Percentiles rank a stretch among this genome's conserved stretches.
These are phyloP conservation scores for Eumacrocentrus americanus DNA, from an alignment of 2,888 invertebrate genomes.

Conservation along the genomic window DNA sequence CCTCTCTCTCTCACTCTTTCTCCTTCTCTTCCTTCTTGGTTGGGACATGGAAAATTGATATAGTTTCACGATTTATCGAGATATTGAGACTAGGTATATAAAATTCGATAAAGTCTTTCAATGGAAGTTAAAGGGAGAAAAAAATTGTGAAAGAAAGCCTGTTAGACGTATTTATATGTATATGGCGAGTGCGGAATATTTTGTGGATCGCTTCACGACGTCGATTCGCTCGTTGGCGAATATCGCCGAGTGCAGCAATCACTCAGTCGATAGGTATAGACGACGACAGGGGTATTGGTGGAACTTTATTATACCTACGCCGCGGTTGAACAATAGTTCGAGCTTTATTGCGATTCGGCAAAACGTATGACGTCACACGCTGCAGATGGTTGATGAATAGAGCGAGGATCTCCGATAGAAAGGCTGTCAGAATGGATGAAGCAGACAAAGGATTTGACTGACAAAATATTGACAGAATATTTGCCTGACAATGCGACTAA, in stretches of 20 bases:
- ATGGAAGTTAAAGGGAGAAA: no score
- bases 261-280: background rate
- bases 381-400: background rate
- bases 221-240: background rate
- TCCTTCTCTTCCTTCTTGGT: background rate
- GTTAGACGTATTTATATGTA: no score
- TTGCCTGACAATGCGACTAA: background rate
- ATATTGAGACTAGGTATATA: no score
- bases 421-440: background rate
- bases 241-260: slow-evolving; percentile 1
- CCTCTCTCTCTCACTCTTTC: background rate
- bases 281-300: background rate
- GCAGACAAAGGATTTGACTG: background rate
- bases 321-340: background rate
- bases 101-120: no score
- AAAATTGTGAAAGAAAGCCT: no score
- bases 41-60: no score
- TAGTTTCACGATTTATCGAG: no score
- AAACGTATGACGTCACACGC: slow-evolving; percentile 2
- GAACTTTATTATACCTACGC: slow-evolving; percentile 1
- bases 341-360: slow-evolving; percentile 2
- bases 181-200: background rate
- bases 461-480: background rate
- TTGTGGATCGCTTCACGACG: background rate
- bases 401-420: background rate